Evolutionary conservation across 2,888 invertebrate genomes (phyloP), one percentile per base, ranked within the genome.

Genomic region (Notocelia uddmanniana): DNA sequence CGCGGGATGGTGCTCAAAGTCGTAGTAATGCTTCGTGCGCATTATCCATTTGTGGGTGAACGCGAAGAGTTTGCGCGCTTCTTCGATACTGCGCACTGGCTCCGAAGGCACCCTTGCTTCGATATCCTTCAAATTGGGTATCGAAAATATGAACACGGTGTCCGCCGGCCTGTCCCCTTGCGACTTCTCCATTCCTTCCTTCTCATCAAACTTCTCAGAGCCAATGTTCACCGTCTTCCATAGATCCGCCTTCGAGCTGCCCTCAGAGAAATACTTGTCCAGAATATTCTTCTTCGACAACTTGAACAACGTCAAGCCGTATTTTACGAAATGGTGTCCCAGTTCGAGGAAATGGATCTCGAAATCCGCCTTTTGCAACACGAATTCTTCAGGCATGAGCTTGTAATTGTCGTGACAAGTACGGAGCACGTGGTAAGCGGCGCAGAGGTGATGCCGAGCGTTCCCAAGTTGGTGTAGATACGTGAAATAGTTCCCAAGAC

Each of bases 381-480:
- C 83, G 72, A 92, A 91, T 74, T 93, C 91, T 78, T 90, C 89
- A 1, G 93, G 91, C 76, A 91, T 86, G 10, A 93, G 86, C 73
- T 91, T 91, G 76, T 94, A 90, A 74, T 93, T 92, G 55, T 92
- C 91, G 79, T 95, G 95, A 76, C 95, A 93, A 9, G 94, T 93
- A 68, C 93, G 88, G 52, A 96, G 81, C 10, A 96, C 92, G 74
- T 93, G 89, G 78, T 94, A 94, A 0, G 96, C 95, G 50, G 95
- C 95, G 77, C 95, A 95, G 73, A 97, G 88, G 83, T 96, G 96
- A 84, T 96, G 96, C 50, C 96, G 88, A 3, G 96, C 95, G 75
- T 94, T 91, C 18, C 84, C 86, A 18, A 88, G 84, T 73, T 90
- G 85, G 73, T 89, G 90, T 1, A 93, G 80, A 73, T 89, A 90